Base-by-base conservation (phyloP, 2,888 invertebrate species). In the Scotopteryx bipunctaria region DNA sequence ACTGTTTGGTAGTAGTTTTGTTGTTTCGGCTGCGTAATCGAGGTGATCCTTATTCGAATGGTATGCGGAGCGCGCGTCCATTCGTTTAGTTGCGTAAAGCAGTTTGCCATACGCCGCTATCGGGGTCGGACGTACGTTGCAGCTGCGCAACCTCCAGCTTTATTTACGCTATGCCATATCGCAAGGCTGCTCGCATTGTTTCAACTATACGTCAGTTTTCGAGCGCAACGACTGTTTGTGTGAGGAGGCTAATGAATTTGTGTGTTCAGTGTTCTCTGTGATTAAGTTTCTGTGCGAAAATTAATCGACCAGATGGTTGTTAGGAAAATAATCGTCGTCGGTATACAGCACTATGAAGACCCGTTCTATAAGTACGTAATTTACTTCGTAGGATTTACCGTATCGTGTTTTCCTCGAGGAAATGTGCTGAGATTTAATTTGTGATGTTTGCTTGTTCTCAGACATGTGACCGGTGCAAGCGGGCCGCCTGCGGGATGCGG, bases 401-500 rank as follows among this genome's bases (percentile, higher is more conserved):
- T 45, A 33, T 48, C 36, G 13, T 55, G 40, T 61, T 59, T 60
- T 57, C 57, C 47, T 63, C 32, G 43, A 55, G 49, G 56, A 61
- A 53, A 42, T 40, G 19, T 43, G 21, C 32, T 4, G 29, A 6
- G 50, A 36, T 38, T 64, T 61, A 49, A 62, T 69, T 49, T 73
- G 48, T 50, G 59, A 6, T 60, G 59, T 66, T 71, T 68, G 54
- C 72, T 83, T 88, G 83, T 84, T 71, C 65, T 27, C 77, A 90
- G 90, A 73, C 87, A 90, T 83, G 87, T 89, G 87, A 86, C 86
- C 73, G 82, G 83, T 42, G 73, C 81, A 25, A 83, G 71, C 52
- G 87, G 86, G 76, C 88, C 88, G 80, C 86, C 88, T 40, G 81
- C 87, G 57, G 89, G 87, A 86, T 88, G 94, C 62, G 93, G 94